Evolutionary conservation across 2,113 vertebrate genomes (phyloP).

Genomic region (Boulengeromyrus knoepffleri): DNA sequence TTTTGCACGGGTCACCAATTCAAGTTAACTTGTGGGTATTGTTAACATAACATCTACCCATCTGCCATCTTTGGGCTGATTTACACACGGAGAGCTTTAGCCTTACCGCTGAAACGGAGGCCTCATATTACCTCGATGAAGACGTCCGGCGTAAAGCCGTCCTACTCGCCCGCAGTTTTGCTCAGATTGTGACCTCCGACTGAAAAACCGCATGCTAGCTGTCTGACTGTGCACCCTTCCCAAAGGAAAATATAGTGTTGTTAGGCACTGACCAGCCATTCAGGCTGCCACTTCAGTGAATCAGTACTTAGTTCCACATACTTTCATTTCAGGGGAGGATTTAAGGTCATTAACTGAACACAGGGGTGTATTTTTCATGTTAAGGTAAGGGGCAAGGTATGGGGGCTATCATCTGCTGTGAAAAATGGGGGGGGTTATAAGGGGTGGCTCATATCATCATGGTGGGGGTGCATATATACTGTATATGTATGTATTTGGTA

Average conservation of each 20-base stretch:
- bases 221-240: neutral
- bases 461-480: neutral
- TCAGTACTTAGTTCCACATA: neutral
- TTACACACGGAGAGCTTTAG: neutral
- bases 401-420: neutral
- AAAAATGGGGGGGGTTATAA: neutral
- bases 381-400: neutral
- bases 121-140: too few species aligned
- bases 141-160: too few species aligned
- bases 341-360: neutral
- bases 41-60: constrained; percentile 16
- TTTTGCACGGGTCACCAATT: constrained; percentile 13
- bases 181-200: neutral
- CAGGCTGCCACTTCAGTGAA: neutral
- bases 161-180: neutral
- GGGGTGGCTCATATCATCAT: neutral
- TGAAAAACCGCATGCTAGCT: neutral
- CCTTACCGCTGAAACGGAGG: neutral
- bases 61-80: constrained; percentile 5
- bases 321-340: neutral
- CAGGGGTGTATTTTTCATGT: neutral
- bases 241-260: neutral
- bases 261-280: neutral
- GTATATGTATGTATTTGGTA: neutral
- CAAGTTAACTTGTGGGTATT: constrained; percentile 17